Evolutionary conservation across 2,797 vertebrate genomes (phyloP), one percentile per base, ranked within the genome.

Genomic region (Macrochelys suwanniensis): DNA sequence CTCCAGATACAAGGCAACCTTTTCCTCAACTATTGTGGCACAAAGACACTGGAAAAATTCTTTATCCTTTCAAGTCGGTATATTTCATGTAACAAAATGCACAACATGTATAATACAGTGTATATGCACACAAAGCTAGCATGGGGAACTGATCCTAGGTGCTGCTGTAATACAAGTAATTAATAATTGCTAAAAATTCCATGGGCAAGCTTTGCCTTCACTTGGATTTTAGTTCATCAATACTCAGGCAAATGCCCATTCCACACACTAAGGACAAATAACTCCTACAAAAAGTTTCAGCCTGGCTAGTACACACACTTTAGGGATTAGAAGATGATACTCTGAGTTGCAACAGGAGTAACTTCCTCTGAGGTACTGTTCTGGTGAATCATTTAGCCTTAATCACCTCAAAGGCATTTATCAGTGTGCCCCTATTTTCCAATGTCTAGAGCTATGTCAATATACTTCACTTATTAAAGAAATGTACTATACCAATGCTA

Each of bases 301-400:
- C 78, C 85, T 92, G 88, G 95, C 94, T 88, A 84, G 74, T 77
- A 92, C 89, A 87, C 82, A 89, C 77, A n/a, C 68, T 95, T 89
- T 2, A 89, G 88, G 96, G 85, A 97, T 93, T 89, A 54, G 54
- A 54, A 95, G 82, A 79, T 79, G 88, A 92, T 92, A 83, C 82
- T 88, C 92, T 96, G 86, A 93, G 92, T 95, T 88, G 87, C 85
- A 94, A 82, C 88, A 94, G 92, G 83, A 95, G 79, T 82, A 95
- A 89, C 49, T 84, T 89, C 86, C 91, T 97, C 96, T 97, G 92
- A 96, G 94, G 89, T 97, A 82, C 93, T 90, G 95, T 84, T 95
- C 96, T 96, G 92, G 90, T 93, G 93, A 96, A 96, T 93, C 91
- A 95, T 96, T 97, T 96, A 96, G 74, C 95, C 92, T 92, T 95